Conservation (phyloP, 2,113 vertebrate species). For the Sinocyclocheilus anshuiensis region DNA sequence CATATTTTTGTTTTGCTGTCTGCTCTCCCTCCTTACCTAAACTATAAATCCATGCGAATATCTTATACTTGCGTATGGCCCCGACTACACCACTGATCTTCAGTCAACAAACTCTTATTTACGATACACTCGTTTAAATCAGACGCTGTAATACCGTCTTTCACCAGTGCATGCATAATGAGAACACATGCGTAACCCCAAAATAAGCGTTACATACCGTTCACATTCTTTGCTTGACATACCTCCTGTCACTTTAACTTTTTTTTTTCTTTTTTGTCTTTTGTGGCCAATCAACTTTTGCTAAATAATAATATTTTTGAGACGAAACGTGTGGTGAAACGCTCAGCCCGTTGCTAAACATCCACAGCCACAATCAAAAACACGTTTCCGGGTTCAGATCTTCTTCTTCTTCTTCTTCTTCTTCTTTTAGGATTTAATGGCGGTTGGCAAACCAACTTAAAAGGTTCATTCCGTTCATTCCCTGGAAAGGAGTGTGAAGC, state of each 20-base stretch:
- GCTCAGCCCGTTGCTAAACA: background rate
- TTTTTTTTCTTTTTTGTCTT: background rate
- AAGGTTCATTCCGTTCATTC: too few relatives aligned
- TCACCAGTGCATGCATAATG: background rate
- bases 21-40: too few relatives aligned
- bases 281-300: background rate
- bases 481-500: too few relatives aligned
- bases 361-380: background rate
- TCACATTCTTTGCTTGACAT: background rate
- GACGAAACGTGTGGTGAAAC: background rate
- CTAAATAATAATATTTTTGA: background rate
- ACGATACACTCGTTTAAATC: background rate
- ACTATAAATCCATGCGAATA: too few relatives aligned
- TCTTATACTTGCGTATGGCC: too few relatives aligned
- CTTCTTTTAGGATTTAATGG: too few relatives aligned
- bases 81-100: too few relatives aligned
- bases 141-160: constrained; percentile 1
- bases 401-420: too few relatives aligned
- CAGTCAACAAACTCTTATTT: background rate
- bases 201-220: constrained; percentile 8
- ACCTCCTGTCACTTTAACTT: background rate
- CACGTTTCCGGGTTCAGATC: background rate
- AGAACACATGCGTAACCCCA: background rate
- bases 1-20: too few relatives aligned
- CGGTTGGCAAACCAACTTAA: too few relatives aligned